phyloP scores from a whole-genome alignment of 2,113 vertebrate genomes.

The Globicephala melas region DNA sequence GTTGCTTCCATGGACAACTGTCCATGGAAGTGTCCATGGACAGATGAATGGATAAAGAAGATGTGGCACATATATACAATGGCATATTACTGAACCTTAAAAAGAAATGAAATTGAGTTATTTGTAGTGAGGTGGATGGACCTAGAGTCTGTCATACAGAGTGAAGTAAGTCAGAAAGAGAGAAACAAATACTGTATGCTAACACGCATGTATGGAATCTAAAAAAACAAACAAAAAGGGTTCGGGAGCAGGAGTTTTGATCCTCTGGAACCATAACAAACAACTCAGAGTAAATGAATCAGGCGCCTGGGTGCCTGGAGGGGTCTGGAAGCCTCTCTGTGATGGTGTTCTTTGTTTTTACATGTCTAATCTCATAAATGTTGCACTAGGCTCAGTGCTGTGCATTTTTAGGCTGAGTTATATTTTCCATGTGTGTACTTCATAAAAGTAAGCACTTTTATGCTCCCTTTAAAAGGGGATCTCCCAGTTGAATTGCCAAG shows the following conservation, averaged over 20 bases:
- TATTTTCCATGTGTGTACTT: conserved; percentile 37
- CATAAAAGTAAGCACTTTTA: not conserved
- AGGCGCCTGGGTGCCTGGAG: not conserved
- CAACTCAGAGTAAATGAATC: not conserved
- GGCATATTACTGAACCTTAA: too few species aligned
- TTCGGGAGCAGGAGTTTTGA: not conserved
- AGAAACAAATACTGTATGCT: too few species aligned
- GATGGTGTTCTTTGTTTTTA: conserved; percentile 33
- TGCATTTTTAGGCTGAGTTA: not conserved
- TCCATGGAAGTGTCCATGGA: too few species aligned
- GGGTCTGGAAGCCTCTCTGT: not conserved
- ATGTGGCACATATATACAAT: too few species aligned
- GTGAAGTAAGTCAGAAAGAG: too few species aligned
- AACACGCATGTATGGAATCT: too few species aligned
- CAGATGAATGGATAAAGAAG: too few species aligned
- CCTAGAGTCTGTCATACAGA: too few species aligned
- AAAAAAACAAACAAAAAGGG: too few species aligned
- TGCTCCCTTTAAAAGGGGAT: not conserved
- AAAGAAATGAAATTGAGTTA: too few species aligned
- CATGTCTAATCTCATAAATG: conserved; percentile 4
- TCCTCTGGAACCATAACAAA: not conserved
- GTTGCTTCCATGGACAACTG: too few species aligned
- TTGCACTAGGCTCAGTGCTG: not conserved
- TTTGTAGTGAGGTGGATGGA: too few species aligned
- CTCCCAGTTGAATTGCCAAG: not conserved